A percentile compares a stretch with the other conserved stretches of the same genome.
Conservation (phyloP, 2,797 vertebrate species). For the Aratinga solstitialis region DNA sequence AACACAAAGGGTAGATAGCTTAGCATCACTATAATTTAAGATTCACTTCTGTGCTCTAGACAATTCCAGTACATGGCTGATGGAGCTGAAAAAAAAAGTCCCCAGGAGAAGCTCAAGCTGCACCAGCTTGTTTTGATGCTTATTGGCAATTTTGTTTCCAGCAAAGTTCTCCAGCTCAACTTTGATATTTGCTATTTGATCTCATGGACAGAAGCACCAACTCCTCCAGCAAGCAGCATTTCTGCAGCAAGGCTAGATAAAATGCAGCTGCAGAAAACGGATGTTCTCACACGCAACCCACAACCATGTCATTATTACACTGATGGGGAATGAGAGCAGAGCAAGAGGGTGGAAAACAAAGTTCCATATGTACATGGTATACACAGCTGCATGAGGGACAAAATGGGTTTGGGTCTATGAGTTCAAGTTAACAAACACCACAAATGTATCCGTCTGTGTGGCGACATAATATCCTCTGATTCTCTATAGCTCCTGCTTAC, state of each 20-base stretch:
- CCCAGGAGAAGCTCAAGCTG: background rate
- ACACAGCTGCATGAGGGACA: background rate
- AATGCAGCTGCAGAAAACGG: background rate
- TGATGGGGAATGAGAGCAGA: background rate
- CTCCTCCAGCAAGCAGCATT: background rate
- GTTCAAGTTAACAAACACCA: slow-evolving; percentile 54
- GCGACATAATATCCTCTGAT: slow-evolving; percentile 42
- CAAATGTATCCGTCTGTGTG: slow-evolving; percentile 58
- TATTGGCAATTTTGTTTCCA: background rate
- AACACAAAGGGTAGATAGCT: slow-evolving; percentile 55
- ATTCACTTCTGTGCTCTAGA: slow-evolving; percentile 49
- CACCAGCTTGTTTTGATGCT: background rate
- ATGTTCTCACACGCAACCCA: background rate
- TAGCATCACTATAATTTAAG: slow-evolving; percentile 34
- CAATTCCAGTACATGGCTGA: slow-evolving; percentile 16
- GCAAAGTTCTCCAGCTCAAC: background rate
- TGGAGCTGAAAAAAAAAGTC: background rate
- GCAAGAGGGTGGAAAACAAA: background rate
- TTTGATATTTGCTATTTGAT: background rate
- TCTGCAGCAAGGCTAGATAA: background rate
- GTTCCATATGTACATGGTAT: background rate
- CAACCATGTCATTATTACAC: background rate
- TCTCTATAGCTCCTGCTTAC: slow-evolving; percentile 55
- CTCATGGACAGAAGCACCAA: background rate
- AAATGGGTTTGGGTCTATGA: slow-evolving; percentile 47